Conservation (phyloP, 2,888 invertebrate genomes). For the Cephus rjabovi region DNA sequence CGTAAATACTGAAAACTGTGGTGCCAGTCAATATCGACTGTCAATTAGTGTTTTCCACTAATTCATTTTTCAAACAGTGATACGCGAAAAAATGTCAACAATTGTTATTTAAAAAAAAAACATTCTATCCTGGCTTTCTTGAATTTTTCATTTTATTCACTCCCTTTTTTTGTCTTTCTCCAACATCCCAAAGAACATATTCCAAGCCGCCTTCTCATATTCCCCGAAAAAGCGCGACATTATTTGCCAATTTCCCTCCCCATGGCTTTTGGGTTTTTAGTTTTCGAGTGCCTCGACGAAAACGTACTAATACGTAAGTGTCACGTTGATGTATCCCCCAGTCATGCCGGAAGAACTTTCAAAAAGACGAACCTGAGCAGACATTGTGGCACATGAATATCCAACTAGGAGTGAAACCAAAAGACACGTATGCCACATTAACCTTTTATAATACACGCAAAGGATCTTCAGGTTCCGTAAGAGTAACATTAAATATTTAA, state of each 20-base stretch:
- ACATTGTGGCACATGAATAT: no score
- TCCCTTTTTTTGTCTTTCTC: not conserved
- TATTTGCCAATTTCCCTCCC: constrained; percentile 20
- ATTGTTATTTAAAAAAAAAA: not conserved
- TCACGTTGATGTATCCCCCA: constrained; percentile 3
- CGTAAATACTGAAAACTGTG: not conserved
- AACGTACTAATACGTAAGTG: constrained; percentile 22
- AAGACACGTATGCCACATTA: not conserved
- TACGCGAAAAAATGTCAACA: not conserved
- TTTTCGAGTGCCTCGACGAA: constrained; percentile 20
- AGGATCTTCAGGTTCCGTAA: not conserved
- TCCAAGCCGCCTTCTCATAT: constrained; percentile 19
- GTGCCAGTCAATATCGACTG: not conserved
- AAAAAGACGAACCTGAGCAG: not conserved
- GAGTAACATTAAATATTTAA: not conserved
- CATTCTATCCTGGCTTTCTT: no score
- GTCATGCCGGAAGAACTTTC: not conserved
- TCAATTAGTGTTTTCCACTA: not conserved
- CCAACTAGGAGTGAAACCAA: not conserved
- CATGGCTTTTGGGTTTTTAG: constrained; percentile 16
- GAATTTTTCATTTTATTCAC: no score
- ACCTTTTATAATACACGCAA: not conserved
- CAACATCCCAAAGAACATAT: constrained; percentile 13
- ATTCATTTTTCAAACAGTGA: not conserved
- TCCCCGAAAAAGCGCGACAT: constrained; percentile 17